Evolutionary conservation across 2,113 vertebrate genomes (phyloP), one percentile per base, ranked within the genome.

Genomic region (Anoplopoma fimbria): DNA sequence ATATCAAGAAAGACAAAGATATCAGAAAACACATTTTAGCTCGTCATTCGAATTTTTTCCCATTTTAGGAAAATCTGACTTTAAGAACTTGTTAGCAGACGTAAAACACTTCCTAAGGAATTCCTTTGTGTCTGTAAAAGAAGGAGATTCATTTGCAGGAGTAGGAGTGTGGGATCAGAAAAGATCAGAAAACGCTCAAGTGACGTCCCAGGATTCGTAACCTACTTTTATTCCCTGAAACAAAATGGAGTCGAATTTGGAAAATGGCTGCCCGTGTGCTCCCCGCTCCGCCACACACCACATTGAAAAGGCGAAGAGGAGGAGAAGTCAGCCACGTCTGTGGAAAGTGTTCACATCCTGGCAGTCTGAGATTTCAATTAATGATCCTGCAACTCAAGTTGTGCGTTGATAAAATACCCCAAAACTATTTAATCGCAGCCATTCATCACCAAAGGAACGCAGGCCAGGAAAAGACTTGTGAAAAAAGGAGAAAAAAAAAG

Each of bases 181-280:
- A 69, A 79, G 70, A 83, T 82, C 68, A 77, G 47, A 80, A 83
- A 67, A 38, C 12, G 70, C 68, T 90, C 72, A 4, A 53, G 55
- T 88, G 74, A 86, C 49, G 42, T 79, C 84, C 73, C 72, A 23
- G 38, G 87, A 85, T 83, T 90, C 75, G 38, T 88, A 89, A 89
- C 86, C 86, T 87, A 89, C 83, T 88, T 90, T 73, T 89, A 2
- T 23, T 74, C 21, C 34, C 31, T 55, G 33, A 91, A 77, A 93
- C 93, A 95, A 95, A 95, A 95, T 95, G 94, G 94, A 94, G 93
- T 90, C 87, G 25, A 79, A 64, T 88, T 90, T 88, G 92, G 84
- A 95, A 95, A 91, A 95, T 95, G 94, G 95, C 93, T 83, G 90
- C 88, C 88, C 51, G 51, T 51, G 68, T 13, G 69, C 80, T 75